Conservation (phyloP, 2,888 invertebrate species). For the Aporophyla lueneburgensis region DNA sequence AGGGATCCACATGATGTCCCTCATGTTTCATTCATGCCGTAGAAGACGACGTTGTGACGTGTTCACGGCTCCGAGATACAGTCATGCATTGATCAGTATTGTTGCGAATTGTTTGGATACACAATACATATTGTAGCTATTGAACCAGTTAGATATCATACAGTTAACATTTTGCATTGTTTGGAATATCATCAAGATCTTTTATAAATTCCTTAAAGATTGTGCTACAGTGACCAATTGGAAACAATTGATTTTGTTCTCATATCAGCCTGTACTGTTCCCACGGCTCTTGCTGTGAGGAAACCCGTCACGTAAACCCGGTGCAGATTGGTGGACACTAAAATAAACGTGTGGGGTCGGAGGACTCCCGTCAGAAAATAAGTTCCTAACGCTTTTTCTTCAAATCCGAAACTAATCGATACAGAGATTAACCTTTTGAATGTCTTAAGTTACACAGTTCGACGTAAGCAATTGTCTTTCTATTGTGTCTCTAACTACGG, state of each 20-base stretch:
- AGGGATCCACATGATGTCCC: constrained; percentile 77
- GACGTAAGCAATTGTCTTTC: no score
- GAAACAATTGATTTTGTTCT: not conserved
- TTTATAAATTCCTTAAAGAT: constrained; percentile 39
- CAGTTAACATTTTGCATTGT: constrained; percentile 45
- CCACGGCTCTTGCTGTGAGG: not conserved
- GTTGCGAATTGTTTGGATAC: constrained; percentile 72
- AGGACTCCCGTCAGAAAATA: no score
- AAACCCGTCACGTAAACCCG: not conserved
- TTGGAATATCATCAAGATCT: constrained; percentile 15
- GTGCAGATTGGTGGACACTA: not conserved
- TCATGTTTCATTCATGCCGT: constrained; percentile 86
- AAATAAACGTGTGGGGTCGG: no score
- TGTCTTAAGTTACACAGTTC: no score
- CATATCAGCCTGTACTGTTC: not conserved
- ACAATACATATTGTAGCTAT: constrained; percentile 72
- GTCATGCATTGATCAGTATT: constrained; percentile 82
- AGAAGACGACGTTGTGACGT: constrained; percentile 82
- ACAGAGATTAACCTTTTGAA: no score
- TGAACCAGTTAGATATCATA: constrained; percentile 40
- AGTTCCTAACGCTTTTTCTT: no score
- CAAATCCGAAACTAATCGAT: no score
- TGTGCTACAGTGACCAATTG: not conserved
- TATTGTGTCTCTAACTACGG: no score
- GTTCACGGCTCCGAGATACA: constrained; percentile 77